Conservation (phyloP, 2,113 vertebrate genomes). For the Xenopus laevis region DNA sequence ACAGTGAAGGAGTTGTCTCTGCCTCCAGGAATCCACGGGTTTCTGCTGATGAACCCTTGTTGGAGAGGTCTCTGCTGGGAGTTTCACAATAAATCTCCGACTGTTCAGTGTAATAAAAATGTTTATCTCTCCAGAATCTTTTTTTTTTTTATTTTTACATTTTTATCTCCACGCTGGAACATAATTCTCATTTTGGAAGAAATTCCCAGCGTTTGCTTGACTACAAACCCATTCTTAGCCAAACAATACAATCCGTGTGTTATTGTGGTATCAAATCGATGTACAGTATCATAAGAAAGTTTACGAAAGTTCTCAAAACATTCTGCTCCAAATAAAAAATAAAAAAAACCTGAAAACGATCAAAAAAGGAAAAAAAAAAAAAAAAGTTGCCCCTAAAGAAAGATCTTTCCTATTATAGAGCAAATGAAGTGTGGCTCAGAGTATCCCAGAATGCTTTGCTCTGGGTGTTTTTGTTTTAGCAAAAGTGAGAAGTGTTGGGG, state of each 20-base stretch:
- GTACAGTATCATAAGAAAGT: no score
- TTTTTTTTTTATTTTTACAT: no score
- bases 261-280: neutral
- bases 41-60: neutral
- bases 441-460: neutral
- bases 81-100: constrained; percentile 1
- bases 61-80: constrained; percentile 19
- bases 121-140: constrained; percentile 6
- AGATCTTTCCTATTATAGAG: constrained; percentile 11
- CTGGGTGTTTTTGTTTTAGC: neutral
- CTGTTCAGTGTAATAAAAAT: constrained; percentile 23
- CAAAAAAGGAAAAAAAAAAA: neutral
- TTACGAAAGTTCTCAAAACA: no score
- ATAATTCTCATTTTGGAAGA: no score
- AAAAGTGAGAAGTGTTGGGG: neutral
- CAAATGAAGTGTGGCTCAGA: constrained; percentile 32
- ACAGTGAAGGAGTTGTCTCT: neutral
- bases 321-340: no score
- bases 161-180: no score
- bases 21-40: neutral
- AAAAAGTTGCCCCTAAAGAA: neutral
- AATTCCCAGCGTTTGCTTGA: no score
- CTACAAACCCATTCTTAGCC: neutral
- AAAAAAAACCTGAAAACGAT: neutral
- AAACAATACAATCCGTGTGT: no score